Evolutionary conservation across 2,888 invertebrate species (phyloP).

Genomic region (Meteorus cinctellus): DNA sequence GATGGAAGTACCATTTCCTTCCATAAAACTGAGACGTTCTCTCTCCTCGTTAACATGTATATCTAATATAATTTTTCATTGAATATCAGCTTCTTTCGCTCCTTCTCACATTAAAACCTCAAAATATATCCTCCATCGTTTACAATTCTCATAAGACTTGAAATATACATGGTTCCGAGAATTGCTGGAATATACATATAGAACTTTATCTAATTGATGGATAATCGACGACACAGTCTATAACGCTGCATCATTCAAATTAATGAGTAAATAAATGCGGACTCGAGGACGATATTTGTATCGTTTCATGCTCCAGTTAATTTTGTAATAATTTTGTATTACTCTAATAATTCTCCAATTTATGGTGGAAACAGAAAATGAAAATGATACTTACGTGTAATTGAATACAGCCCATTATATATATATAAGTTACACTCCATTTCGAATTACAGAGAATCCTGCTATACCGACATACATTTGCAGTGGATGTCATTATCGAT

Average conservation of each 20-base stretch:
- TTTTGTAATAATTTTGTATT: not conserved
- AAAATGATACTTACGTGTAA: not conserved
- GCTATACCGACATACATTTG: too few relatives aligned
- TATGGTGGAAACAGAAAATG: not conserved
- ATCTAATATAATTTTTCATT: not conserved
- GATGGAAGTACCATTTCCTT: slow-evolving; percentile 57
- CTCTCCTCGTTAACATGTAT: slow-evolving; percentile 9
- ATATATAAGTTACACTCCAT: not conserved
- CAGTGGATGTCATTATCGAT: not conserved
- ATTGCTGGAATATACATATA: not conserved
- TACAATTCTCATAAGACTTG: not conserved
- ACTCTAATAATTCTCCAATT: not conserved
- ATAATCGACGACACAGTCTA: not conserved
- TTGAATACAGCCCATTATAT: not conserved
- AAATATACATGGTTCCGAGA: not conserved
- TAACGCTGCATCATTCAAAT: not conserved
- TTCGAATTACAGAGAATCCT: not conserved
- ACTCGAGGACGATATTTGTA: not conserved
- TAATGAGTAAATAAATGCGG: not conserved
- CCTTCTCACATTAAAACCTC: not conserved
- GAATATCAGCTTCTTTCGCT: not conserved
- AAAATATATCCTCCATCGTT: not conserved
- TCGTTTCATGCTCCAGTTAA: not conserved
- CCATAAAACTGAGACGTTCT: slow-evolving; percentile 46
- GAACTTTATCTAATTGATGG: not conserved